These are phyloP conservation scores for Dreissena rostriformis DNA, from an alignment of 1,140 invertebrate genomes.

Conservation along the genomic window DNA sequence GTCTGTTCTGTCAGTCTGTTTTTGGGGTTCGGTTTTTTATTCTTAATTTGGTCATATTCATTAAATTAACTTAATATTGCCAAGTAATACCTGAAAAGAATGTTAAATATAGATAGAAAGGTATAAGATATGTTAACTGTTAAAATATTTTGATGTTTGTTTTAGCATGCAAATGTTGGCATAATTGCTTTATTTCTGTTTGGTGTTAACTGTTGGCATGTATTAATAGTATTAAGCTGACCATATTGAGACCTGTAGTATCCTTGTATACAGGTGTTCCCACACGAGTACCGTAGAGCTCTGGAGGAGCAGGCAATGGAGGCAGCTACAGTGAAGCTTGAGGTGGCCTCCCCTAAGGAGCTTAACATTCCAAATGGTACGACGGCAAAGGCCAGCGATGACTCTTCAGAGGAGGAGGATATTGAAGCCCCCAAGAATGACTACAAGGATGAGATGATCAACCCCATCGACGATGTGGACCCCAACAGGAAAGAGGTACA, in stretches of 20 bases:
- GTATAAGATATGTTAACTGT: too few relatives aligned
- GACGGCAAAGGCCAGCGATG: not conserved
- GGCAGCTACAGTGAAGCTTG: conserved; percentile 60
- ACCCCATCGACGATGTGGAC: conserved; percentile 67
- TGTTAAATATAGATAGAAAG: too few relatives aligned
- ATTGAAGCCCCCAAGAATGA: conserved; percentile 58
- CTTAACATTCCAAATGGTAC: not conserved
- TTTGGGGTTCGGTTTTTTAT: too few relatives aligned
- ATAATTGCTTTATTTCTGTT: too few relatives aligned
- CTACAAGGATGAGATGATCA: conserved; percentile 75
- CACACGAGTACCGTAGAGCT: conserved; percentile 97
- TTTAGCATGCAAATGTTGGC: too few relatives aligned
- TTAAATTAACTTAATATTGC: too few relatives aligned
- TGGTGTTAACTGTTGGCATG: too few relatives aligned
- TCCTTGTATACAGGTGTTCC: conserved; percentile 88
- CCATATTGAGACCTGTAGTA: not conserved
- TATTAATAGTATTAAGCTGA: too few relatives aligned
- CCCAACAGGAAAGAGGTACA: conserved; percentile 55
- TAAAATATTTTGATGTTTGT: too few relatives aligned
- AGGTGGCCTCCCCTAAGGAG: conserved; percentile 1
- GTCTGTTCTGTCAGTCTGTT: too few relatives aligned
- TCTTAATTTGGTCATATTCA: too few relatives aligned
- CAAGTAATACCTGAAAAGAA: too few relatives aligned
- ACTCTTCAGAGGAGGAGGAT: conserved; percentile 27
- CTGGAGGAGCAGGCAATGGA: conserved; percentile 89